Evolutionary conservation across 2,797 vertebrate species (phyloP).

Genomic region (Periparus ater): DNA sequence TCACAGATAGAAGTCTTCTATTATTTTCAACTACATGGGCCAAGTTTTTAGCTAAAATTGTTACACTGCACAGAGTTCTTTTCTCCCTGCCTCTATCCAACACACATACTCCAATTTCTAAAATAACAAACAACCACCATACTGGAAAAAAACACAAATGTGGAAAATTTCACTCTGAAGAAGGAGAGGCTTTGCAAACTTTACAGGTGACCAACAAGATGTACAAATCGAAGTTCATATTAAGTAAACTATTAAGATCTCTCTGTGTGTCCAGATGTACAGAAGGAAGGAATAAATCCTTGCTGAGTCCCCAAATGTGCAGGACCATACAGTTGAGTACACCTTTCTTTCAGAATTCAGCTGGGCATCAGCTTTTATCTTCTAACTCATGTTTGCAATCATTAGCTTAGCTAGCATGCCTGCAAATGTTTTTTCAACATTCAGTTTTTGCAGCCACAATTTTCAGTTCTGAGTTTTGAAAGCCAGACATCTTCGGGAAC

Average conservation of each 20-base stretch:
- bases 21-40: neutral
- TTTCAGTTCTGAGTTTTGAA: neutral
- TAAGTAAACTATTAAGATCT: neutral
- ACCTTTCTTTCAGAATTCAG: constrained; percentile 16
- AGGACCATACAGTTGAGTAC: neutral
- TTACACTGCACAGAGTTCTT: neutral
- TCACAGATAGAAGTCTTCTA: neutral
- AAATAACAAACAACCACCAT: neutral
- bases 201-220: neutral
- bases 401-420: neutral
- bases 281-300: constrained; percentile 15
- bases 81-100: neutral
- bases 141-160: neutral
- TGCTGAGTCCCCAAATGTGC: neutral
- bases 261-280: neutral
- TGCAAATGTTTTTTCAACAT: neutral
- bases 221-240: neutral
- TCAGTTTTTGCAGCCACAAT: neutral
- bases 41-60: neutral
- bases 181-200: constrained; percentile 13
- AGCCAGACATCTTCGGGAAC: neutral
- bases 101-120: neutral
- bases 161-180: constrained; percentile 26
- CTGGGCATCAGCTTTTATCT: neutral
- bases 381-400: neutral